These are phyloP conservation scores for Tenthredo amoena DNA, from an alignment of 2,888 invertebrate genomes.

Conservation along the genomic window DNA sequence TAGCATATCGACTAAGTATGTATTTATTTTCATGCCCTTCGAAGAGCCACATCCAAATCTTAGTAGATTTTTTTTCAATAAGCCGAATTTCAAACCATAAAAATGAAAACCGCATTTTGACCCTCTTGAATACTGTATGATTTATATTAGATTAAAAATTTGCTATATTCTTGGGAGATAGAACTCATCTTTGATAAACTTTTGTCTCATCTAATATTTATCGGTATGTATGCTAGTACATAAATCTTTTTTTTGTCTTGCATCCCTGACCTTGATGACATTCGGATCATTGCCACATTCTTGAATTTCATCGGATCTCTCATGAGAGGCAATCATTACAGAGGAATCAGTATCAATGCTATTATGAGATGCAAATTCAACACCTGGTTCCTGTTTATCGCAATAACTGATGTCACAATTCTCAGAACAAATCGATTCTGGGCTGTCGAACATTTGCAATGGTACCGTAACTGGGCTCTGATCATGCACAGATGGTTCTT, in stretches of 20 bases:
- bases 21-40: not conserved
- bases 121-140: not conserved
- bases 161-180: not conserved
- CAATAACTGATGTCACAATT: not conserved
- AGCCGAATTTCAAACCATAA: not conserved
- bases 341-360: not conserved
- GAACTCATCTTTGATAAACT: not conserved
- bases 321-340: not conserved
- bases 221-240: not conserved
- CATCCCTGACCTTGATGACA: not conserved
- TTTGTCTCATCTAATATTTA: not conserved
- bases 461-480: not conserved
- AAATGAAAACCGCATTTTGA: not conserved
- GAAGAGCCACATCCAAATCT: not conserved
- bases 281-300: not conserved
- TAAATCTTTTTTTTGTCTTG: not conserved
- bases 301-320: not conserved
- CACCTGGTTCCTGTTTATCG: not conserved
- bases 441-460: not conserved
- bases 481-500: slow-evolving; percentile 21
- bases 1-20: not conserved
- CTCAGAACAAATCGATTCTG: not conserved
- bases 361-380: not conserved
- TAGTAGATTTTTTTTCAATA: not conserved
- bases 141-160: not conserved